Evolutionary conservation across 2,888 invertebrate species (phyloP), one percentile per base, ranked within the genome.

Genomic region (Theretra japonica): DNA sequence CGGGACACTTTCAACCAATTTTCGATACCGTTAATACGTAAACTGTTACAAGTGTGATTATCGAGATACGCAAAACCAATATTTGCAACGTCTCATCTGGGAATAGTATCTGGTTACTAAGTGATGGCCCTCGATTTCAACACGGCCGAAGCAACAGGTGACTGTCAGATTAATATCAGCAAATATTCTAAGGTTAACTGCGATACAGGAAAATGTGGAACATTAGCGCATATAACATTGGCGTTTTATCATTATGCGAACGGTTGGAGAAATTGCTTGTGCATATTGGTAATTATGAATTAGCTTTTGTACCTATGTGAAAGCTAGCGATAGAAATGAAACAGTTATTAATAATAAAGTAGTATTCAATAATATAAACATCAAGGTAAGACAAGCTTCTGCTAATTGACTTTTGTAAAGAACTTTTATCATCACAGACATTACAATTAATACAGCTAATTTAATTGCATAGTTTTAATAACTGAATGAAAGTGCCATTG

Each of bases 91-190:
- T 30, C 30, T 33, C 53, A 53, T n/a, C 60, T n/a, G 60, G 19
- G n/a, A 33, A 60, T n/a, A n/a, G n/a, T 60, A 33, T 60, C 30
- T n/a, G n/a, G 30, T 60, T 60, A 33, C 60, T 33, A 60, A 33
- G n/a, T 60, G 30, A 60, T 60, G 33, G 33, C n/a, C n/a, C 33
- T 60, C 33, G 30, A 60, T 60, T 60, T 60, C 60, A 30, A 60
- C 60, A 60, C 60, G 2, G 30, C n/a, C 17, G n/a, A 30, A 30
- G 60, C 60, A 60, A 60, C 60, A 60, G 60, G 60, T 60, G 25
- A 15, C 19, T 28, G 30, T 60, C 19, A 30, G 19, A 60, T 60
- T 30, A 60, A 30, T 33, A 60, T 58, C 28, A 28, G 25, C 59
- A 28, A 25, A 59, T 59, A 59, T 28, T 28, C 59, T 59, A 59